phyloP scores from a whole-genome alignment of 2,888 invertebrate species.

The Bibio marci region DNA sequence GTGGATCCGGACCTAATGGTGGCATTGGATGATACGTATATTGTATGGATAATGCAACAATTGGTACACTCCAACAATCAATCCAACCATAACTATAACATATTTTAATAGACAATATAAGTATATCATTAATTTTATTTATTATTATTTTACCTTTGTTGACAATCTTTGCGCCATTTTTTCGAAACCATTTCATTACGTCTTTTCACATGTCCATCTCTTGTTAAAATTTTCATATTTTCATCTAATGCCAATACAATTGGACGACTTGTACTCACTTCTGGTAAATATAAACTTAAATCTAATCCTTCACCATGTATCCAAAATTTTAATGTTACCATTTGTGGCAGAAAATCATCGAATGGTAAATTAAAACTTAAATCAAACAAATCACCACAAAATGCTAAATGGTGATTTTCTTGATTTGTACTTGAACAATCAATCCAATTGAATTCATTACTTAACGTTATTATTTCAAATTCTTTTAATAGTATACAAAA shows the following conservation, averaged over 20 bases:
- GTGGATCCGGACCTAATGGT: slow-evolving; percentile 70
- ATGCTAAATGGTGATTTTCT: slow-evolving; percentile 86
- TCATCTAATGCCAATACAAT: slow-evolving; percentile 70
- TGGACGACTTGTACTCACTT: slow-evolving; percentile 74
- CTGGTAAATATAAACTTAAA: slow-evolving; percentile 76
- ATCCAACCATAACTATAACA: slow-evolving; percentile 58
- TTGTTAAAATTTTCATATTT: slow-evolving; percentile 69
- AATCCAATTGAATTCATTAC: slow-evolving; percentile 98
- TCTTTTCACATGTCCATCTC: slow-evolving; percentile 45
- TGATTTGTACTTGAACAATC: slow-evolving; percentile 92
- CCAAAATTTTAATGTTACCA: slow-evolving; percentile 78
- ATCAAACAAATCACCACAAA: slow-evolving; percentile 87
- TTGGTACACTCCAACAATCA: slow-evolving; percentile 92
- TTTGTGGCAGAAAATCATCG: slow-evolving; percentile 80
- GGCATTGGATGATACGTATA: slow-evolving; percentile 89
- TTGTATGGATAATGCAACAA: slow-evolving; percentile 77
- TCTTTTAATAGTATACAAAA: slow-evolving; percentile 82
- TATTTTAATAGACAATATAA: slow-evolving; percentile 1
- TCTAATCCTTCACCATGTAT: slow-evolving; percentile 91
- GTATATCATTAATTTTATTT: slow-evolving; percentile 3
- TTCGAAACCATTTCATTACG: slow-evolving; percentile 33
- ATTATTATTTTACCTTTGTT: slow-evolving; percentile 30
- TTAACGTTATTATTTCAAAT: slow-evolving; percentile 82
- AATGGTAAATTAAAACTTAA: slow-evolving; percentile 89
- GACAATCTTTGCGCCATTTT: slow-evolving; percentile 74